Evolutionary conservation across 2,113 vertebrate genomes (phyloP).

Genomic region (Morone saxatilis): DNA sequence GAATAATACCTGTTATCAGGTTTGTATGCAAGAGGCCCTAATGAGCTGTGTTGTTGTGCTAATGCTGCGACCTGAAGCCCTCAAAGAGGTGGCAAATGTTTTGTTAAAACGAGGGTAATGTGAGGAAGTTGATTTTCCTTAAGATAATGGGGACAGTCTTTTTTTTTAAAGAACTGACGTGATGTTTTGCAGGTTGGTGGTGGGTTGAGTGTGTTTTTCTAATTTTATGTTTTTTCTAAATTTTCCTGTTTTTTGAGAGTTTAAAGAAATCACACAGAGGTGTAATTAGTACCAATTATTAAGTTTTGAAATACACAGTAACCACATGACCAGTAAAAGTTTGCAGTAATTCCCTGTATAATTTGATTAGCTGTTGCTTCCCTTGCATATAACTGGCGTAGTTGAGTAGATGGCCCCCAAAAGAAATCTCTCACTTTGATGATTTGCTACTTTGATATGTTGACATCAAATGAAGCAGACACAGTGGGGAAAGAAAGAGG

Average conservation of each 20-base stretch:
- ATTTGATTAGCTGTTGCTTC: constrained; percentile 88
- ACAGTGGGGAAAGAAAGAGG: constrained; percentile 72
- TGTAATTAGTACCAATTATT: background rate
- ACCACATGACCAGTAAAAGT: constrained; percentile 29
- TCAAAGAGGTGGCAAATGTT: constrained; percentile 73
- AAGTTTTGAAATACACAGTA: constrained; percentile 9
- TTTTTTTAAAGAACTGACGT: background rate
- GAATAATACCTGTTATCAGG: constrained; percentile 79
- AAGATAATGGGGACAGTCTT: constrained; percentile 49
- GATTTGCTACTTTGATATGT: constrained; percentile 97
- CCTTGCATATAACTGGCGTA: constrained; percentile 85
- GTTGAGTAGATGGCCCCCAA: constrained; percentile 87
- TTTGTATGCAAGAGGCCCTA: constrained; percentile 71
- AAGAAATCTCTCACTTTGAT: constrained; percentile 97
- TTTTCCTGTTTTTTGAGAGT: background rate
- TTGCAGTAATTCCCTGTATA: constrained; percentile 71
- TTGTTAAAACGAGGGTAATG: constrained; percentile 70
- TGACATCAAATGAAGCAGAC: constrained; percentile 92
- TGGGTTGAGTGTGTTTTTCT: background rate
- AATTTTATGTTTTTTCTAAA: background rate
- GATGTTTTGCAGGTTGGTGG: background rate
- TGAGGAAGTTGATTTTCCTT: constrained; percentile 74
- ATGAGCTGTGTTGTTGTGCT: constrained; percentile 81
- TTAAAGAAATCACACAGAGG: background rate
- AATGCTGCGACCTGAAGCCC: constrained; percentile 64